Evolutionary conservation across 2,888 invertebrate genomes (phyloP).

Genomic region (Portevinia maculata): DNA sequence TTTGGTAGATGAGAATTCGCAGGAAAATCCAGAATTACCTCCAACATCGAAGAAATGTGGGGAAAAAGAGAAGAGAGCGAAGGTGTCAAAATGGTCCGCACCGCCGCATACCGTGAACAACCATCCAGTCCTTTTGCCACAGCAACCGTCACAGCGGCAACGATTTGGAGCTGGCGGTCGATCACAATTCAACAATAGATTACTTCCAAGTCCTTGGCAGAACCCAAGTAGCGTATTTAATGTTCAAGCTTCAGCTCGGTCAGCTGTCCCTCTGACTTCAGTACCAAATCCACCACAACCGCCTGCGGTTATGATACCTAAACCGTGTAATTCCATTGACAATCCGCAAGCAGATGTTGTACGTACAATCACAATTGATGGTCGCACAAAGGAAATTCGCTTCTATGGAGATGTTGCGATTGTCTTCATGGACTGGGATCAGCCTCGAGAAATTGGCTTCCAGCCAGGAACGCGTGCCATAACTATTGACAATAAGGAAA

Average conservation of each 20-base stretch:
- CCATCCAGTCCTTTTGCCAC: constrained; percentile 16
- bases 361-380: constrained; percentile 92
- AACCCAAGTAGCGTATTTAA: constrained; percentile 59
- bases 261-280: not conserved
- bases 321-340: constrained; percentile 83
- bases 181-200: constrained; percentile 52
- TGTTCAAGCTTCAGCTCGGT: constrained; percentile 23
- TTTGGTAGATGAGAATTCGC: constrained; percentile 47
- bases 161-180: constrained; percentile 42
- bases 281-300: constrained; percentile 76
- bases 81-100: constrained; percentile 79
- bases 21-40: constrained; percentile 61
- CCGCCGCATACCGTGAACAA: constrained; percentile 29
- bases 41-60: constrained; percentile 66
- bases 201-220: constrained; percentile 74
- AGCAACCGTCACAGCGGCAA: constrained; percentile 43
- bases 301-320: constrained; percentile 76
- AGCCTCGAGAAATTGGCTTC: constrained; percentile 93
- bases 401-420: constrained; percentile 94
- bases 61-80: constrained; percentile 78
- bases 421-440: constrained; percentile 92
- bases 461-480: constrained; percentile 90
- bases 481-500: constrained; percentile 90
- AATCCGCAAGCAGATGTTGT: constrained; percentile 88
- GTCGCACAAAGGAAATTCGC: constrained; percentile 89